phyloP scores from a whole-genome alignment of 2,113 vertebrate species.

The Aythya baeri region DNA sequence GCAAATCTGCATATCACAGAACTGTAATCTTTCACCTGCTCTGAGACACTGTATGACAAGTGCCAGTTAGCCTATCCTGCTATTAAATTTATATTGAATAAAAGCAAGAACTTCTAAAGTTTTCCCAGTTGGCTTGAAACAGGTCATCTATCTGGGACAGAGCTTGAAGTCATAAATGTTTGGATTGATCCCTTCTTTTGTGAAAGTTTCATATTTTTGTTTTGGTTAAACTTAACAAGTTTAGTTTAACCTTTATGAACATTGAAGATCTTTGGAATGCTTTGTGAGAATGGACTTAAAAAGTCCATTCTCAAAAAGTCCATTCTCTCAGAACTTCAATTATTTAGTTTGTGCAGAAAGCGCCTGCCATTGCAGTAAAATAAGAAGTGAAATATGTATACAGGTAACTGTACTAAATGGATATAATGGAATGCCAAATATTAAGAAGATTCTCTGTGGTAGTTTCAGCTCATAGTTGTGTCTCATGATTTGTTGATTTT shows the following conservation, averaged over 20 bases:
- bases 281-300: neutral
- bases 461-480: neutral
- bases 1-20: neutral
- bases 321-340: neutral
- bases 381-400: neutral
- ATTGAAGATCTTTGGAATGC: neutral
- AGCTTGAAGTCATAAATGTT: neutral
- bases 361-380: neutral
- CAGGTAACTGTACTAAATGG: neutral
- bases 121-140: neutral
- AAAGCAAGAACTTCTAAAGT: neutral
- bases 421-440: neutral
- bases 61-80: neutral
- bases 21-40: neutral
- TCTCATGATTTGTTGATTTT: neutral
- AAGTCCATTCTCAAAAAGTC: too few relatives aligned
- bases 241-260: neutral
- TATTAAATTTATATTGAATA: neutral
- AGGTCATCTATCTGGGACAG: neutral
- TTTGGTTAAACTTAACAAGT: neutral
- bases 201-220: neutral
- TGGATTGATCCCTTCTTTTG: neutral
- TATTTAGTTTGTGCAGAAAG: neutral
- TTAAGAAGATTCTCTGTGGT: neutral
- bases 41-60: neutral